These are phyloP conservation scores for Drosophila peninsularis DNA, from an alignment of 2,888 invertebrate species.

Conservation along the genomic window DNA sequence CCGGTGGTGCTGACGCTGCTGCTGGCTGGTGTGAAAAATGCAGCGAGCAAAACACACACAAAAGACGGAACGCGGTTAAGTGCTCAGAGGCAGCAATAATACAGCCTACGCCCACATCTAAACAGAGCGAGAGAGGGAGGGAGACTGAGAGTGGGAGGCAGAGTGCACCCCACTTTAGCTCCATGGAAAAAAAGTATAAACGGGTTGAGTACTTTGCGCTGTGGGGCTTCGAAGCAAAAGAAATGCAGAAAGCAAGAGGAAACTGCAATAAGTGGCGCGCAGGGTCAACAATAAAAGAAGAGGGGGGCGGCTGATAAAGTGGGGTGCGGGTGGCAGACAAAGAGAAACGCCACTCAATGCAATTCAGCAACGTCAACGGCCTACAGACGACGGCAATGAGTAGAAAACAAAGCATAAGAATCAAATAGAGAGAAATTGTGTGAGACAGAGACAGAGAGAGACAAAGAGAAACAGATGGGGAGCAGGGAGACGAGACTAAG, in stretches of 20 bases:
- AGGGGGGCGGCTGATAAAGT: conserved; percentile 6
- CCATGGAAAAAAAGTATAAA: conserved; percentile 35
- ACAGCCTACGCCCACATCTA: conserved; percentile 63
- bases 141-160: not conserved
- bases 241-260: conserved; percentile 71
- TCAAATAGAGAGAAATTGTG: conserved; percentile 21
- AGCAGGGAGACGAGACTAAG: conserved; percentile 48
- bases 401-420: conserved; percentile 45
- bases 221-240: conserved; percentile 80
- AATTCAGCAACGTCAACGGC: conserved; percentile 65
- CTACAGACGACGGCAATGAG: conserved; percentile 68
- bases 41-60: conserved; percentile 54
- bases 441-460: conserved; percentile 7
- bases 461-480: conserved; percentile 1
- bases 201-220: conserved; percentile 72
- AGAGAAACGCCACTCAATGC: conserved; percentile 74
- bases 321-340: conserved; percentile 42
- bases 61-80: conserved; percentile 82
- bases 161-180: conserved; percentile 38
- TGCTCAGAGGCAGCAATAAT: conserved; percentile 60
- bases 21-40: conserved; percentile 63
- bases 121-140: not conserved
- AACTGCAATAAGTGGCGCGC: conserved; percentile 80
- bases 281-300: conserved; percentile 74
- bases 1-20: conserved; percentile 1